A percentile compares a stretch with the other conserved stretches of the same genome.
These are phyloP conservation scores for Melanotaenia duboulayi DNA, from an alignment of 2,113 vertebrate species.

Conservation along the genomic window DNA sequence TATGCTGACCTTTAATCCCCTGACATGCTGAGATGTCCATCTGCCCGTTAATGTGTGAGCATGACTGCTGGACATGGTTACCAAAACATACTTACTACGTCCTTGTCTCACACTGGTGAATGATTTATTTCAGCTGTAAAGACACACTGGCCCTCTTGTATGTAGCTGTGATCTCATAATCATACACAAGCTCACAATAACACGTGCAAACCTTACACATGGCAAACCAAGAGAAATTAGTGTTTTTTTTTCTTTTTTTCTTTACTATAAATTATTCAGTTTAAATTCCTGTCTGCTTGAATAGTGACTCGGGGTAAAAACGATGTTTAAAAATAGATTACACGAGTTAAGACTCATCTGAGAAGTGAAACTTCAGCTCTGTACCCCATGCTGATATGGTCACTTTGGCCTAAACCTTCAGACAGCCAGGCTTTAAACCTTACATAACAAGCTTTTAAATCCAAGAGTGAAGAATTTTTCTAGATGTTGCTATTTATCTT, in stretches of 20 bases:
- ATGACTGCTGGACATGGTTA: conserved; percentile 47
- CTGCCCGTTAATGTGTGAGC: background rate
- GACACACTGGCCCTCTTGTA: background rate
- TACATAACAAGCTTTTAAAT: conserved; percentile 14
- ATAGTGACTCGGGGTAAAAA: conserved; percentile 43
- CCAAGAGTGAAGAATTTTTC: background rate
- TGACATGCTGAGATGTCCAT: conserved; percentile 1
- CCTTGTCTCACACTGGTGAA: conserved; percentile 1
- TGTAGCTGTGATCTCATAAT: conserved; percentile 4
- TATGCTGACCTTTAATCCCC: conserved; percentile 14
- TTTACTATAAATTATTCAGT: conserved; percentile 59
- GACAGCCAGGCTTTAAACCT: background rate
- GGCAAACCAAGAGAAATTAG: conserved; percentile 3
- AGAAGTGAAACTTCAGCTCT: conserved; percentile 25
- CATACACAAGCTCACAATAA: conserved; percentile 5
- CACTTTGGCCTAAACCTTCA: conserved; percentile 33
- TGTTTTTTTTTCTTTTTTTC: background rate
- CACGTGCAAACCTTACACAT: conserved; percentile 22
- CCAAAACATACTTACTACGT: conserved; percentile 55
- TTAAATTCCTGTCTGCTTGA: conserved; percentile 28
- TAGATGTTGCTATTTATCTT: background rate
- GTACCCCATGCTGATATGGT: conserved; percentile 1
- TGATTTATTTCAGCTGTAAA: conserved; percentile 15
- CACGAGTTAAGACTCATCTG: background rate
- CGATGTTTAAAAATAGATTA: conserved; percentile 42